Evolutionary conservation across 2,888 invertebrate species (phyloP), one percentile per base, ranked within the genome.

Genomic region (Pollenia labialis): DNA sequence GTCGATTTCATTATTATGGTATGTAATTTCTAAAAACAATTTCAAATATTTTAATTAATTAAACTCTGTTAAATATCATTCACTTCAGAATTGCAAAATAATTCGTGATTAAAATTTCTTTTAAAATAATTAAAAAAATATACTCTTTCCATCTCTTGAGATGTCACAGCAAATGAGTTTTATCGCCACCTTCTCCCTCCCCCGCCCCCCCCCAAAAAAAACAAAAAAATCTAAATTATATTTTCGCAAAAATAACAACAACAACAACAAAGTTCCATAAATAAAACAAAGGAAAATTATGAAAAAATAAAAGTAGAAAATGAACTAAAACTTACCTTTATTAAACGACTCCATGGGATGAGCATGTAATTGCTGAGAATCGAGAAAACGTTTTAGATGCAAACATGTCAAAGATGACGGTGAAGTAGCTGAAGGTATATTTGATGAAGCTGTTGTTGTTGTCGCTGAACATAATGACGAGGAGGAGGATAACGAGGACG

Each of bases 301-400:
- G 23, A 48, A 3, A 18, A 58, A 75, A 71, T 4, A 68, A 77
- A 62, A 82, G 54, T 10, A 42, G 7, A 46, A 69, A 52, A 80
- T 32, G 54, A 76, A 56, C 14, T 50, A 46, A 74, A 83, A 81
- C 88, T 89, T 84, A 89, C 89, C 89, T 89, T 88, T 89, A 81
- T 83, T 88, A 72, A 84, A 69, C 72, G 88, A 83, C 80, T 90
- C 91, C 88, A 89, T 87, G 82, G 89, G 88, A 60, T 90, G 87
- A 64, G 89, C 88, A 69, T 91, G 90, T 85, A 90, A 88, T 85
- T 90, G 89, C 86, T 91, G 91, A 87, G 91, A 89, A 88, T 92
- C 93, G 58, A 91, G 90, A 89, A 91, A 90, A 88, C 92, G 91
- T 87, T 91, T 90, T 88, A 92, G 92, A 91, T 93, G 93, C 88